Conservation (phyloP, 2,888 invertebrate genomes). For the Apotomis capreana region DNA sequence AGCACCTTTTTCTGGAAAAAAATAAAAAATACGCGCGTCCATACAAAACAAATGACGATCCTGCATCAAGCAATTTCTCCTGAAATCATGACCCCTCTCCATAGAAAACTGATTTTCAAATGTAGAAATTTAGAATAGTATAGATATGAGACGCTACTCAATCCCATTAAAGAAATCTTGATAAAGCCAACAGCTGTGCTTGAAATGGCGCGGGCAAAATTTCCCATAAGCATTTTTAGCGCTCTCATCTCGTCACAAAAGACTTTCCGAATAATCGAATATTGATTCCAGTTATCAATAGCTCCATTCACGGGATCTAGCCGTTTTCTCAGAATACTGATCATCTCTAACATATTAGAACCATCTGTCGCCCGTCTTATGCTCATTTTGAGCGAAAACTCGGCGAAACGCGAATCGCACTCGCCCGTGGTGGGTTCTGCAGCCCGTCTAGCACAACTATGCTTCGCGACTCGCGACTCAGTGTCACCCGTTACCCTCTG, state of each 20-base stretch:
- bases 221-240: not conserved
- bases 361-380: conserved; percentile 32
- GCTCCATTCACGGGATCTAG: not conserved
- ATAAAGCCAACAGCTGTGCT: not conserved
- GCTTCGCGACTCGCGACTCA: too few relatives aligned
- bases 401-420: not conserved
- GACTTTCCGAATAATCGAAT: conserved; percentile 19
- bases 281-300: conserved; percentile 8
- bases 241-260: not conserved
- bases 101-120: too few relatives aligned
- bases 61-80: too few relatives aligned
- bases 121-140: too few relatives aligned
- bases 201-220: not conserved
- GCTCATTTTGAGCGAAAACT: conserved; percentile 12
- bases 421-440: not conserved
- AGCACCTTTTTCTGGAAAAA: too few relatives aligned
- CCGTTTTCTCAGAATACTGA: conserved; percentile 13
- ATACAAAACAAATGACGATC: too few relatives aligned
- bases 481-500: too few relatives aligned
- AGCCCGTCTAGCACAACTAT: too few relatives aligned
- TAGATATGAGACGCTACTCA: not conserved
- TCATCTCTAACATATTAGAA: conserved; percentile 21
- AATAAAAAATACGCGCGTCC: too few relatives aligned
- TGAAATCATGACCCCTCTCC: too few relatives aligned
- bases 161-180: not conserved